Percentiles rank a stretch among this genome's conserved stretches.
Evolutionary conservation across 1,140 invertebrate genomes (phyloP).

Genomic region (Bradysia coprophila): DNA sequence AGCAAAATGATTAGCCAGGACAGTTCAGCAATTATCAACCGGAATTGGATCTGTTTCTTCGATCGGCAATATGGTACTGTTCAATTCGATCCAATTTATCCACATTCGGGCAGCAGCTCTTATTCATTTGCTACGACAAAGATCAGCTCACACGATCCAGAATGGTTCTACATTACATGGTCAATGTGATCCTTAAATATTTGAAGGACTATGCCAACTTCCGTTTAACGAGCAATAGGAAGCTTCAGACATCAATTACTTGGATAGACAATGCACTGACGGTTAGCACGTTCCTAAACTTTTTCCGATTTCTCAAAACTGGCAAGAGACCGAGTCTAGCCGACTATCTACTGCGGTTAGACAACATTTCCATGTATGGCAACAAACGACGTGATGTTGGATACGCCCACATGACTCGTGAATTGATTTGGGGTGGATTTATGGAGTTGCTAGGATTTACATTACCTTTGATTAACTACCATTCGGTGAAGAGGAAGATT

Average conservation of each 20-base stretch:
- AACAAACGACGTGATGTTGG: conserved; percentile 29
- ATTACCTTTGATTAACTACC: conserved; percentile 37
- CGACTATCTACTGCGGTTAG: conserved; percentile 30
- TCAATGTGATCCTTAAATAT: conserved; percentile 30
- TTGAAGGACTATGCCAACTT: conserved; percentile 29
- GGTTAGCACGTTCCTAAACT: conserved; percentile 26
- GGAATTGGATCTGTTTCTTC: conserved; percentile 33
- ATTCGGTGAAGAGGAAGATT: conserved; percentile 26
- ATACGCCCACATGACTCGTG: conserved; percentile 39
- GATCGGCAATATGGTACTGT: conserved; percentile 34
- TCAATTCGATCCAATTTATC: conserved; percentile 29
- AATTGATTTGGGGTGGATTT: conserved; percentile 45
- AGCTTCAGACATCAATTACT: neutral
- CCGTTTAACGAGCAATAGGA: conserved; percentile 17
- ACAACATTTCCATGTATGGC: conserved; percentile 27
- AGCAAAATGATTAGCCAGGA: conserved; percentile 24
- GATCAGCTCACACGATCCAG: conserved; percentile 27
- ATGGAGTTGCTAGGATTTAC: conserved; percentile 37
- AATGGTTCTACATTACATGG: conserved; percentile 31
- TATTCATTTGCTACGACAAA: conserved; percentile 34
- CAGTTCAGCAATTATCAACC: conserved; percentile 30
- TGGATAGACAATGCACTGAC: neutral
- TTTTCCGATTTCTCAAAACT: conserved; percentile 36
- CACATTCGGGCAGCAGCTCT: conserved; percentile 39
- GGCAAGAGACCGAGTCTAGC: conserved; percentile 37